phyloP scores from a whole-genome alignment of 2,888 invertebrate genomes.

The Melitaea athalia region DNA sequence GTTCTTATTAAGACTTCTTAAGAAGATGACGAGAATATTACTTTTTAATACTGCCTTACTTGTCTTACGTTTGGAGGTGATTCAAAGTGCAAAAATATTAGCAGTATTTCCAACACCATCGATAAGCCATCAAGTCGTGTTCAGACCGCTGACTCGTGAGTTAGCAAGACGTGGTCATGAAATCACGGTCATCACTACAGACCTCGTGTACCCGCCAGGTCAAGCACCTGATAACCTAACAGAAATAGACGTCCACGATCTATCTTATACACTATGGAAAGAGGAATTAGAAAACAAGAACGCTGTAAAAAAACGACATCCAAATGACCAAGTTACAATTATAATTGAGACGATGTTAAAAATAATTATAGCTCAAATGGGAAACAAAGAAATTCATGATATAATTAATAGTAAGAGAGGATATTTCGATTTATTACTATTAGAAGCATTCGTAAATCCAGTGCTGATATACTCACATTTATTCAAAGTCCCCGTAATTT shows the following conservation, averaged over 20 bases:
- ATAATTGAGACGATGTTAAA: background rate
- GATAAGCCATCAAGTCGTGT: constrained; percentile 50
- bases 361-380: constrained; percentile 42
- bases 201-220: constrained; percentile 53
- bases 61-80: background rate
- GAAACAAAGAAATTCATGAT: constrained; percentile 42
- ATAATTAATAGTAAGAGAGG: constrained; percentile 42
- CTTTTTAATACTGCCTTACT: background rate
- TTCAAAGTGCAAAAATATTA: constrained; percentile 46
- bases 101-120: constrained; percentile 54
- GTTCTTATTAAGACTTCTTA: background rate
- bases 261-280: constrained; percentile 47
- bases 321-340: background rate
- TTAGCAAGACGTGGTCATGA: constrained; percentile 60
- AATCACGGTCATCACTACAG: constrained; percentile 54
- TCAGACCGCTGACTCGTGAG: constrained; percentile 53
- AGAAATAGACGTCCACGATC: constrained; percentile 54
- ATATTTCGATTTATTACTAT: constrained; percentile 51
- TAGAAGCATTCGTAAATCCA: constrained; percentile 47
- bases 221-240: constrained; percentile 48
- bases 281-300: background rate
- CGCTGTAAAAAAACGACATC: background rate
- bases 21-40: constrained; percentile 4
- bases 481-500: constrained; percentile 53
- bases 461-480: constrained; percentile 45